phyloP scores from a whole-genome alignment of 1,140 invertebrate genomes.

The Aphis craccivora region DNA sequence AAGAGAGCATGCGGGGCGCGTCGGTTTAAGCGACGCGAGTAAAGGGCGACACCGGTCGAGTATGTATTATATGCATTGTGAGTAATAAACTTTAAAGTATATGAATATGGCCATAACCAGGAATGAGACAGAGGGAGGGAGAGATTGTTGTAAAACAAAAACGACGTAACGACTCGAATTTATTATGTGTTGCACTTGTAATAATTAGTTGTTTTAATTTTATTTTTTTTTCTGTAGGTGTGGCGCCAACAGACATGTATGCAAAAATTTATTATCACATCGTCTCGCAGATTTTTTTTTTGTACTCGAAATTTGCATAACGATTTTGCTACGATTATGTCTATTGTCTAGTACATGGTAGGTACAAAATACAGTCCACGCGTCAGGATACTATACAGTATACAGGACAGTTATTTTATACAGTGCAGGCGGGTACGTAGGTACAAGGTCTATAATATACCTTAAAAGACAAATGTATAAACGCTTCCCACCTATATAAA shows the following conservation, averaged over 20 bases:
- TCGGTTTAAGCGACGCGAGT: not conserved
- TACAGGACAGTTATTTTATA: too few species aligned
- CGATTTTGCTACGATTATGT: not conserved
- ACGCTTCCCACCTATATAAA: not conserved
- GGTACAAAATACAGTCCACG: not conserved
- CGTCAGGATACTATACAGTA: too few species aligned
- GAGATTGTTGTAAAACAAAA: not conserved
- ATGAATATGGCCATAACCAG: not conserved
- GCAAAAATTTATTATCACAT: not conserved
- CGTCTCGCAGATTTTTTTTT: not conserved
- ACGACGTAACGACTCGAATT: not conserved
- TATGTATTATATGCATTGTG: not conserved
- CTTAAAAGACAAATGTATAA: not conserved
- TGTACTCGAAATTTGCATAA: not conserved
- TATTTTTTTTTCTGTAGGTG: not conserved
- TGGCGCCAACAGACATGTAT: not conserved
- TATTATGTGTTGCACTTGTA: slow-evolving; percentile 2
- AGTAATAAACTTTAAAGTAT: slow-evolving; percentile 2
- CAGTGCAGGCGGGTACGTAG: too few species aligned
- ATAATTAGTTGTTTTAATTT: not conserved
- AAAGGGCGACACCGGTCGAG: not conserved
- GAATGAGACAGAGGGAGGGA: too few species aligned
- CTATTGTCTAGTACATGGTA: not conserved
- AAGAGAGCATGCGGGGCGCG: not conserved
- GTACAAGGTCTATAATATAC: not conserved